phyloP scores from a whole-genome alignment of 2,113 vertebrate genomes.

The Gallinago undulata region DNA sequence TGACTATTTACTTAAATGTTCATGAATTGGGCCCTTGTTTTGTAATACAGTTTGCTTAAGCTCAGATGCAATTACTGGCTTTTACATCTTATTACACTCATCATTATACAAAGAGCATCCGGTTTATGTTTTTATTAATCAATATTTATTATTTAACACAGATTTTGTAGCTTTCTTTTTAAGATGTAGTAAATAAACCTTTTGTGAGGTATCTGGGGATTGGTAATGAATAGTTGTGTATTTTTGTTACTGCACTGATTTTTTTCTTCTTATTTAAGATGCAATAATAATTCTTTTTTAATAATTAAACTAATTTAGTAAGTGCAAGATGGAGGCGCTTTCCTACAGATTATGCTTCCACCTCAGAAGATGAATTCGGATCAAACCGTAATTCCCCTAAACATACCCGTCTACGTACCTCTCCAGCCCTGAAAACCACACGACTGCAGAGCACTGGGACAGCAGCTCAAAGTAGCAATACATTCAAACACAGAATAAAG shows the following conservation, averaged over 20 bases:
- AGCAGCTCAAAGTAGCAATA: conserved; percentile 76
- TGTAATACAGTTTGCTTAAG: conserved; percentile 19
- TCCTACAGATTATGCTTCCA: conserved; percentile 98
- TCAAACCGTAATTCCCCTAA: conserved; percentile 94
- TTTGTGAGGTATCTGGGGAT: conserved; percentile 64
- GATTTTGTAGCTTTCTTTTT: conserved; percentile 66
- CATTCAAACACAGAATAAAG: conserved; percentile 92
- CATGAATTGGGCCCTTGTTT: conserved; percentile 61
- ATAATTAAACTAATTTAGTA: conserved; percentile 85
- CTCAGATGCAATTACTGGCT: conserved; percentile 8
- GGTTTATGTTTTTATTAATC: conserved; percentile 65
- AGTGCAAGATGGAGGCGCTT: conserved; percentile 96
- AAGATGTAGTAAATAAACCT: conserved; percentile 62
- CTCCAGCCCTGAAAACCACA: conserved; percentile 84
- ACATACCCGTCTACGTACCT: conserved; percentile 87
- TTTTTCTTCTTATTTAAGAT: conserved; percentile 64
- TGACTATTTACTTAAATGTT: conserved; percentile 25
- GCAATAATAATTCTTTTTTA: conserved; percentile 82
- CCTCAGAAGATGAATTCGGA: conserved; percentile 98
- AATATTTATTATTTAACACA: conserved; percentile 69
- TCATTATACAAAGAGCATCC: conserved; percentile 62
- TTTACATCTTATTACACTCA: conserved; percentile 63
- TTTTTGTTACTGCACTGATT: conserved; percentile 64
- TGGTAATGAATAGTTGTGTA: conserved; percentile 46
- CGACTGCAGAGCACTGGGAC: conserved; percentile 81